Evolutionary conservation across 1,140 invertebrate genomes (phyloP).

Genomic region (Bombus consobrinus): DNA sequence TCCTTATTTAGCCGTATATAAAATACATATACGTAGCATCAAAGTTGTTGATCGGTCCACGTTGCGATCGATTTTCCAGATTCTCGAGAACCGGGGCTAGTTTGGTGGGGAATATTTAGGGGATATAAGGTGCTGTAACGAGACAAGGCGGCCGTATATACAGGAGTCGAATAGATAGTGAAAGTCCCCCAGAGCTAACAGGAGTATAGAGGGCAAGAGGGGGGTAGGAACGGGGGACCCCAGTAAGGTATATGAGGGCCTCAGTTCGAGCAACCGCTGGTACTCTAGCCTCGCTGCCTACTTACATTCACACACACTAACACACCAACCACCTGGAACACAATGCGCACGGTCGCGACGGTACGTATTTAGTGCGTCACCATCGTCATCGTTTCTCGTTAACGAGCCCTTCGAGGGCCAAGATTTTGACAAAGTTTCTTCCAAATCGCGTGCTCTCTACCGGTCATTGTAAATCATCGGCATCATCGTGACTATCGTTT

Average conservation of each 20-base stretch:
- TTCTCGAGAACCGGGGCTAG: conserved; percentile 49
- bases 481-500: background rate
- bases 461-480: conserved; percentile 1
- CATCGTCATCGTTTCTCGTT: conserved; percentile 14
- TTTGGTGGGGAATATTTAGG: conserved; percentile 70
- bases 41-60: background rate
- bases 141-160: conserved; percentile 75
- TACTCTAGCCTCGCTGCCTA: conserved; percentile 81
- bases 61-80: conserved; percentile 51
- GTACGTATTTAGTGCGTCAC: conserved; percentile 74
- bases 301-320: conserved; percentile 76
- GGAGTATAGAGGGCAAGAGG: conserved; percentile 60
- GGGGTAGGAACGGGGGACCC: conserved; percentile 70
- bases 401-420: background rate
- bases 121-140: conserved; percentile 76
- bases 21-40: background rate
- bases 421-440: background rate
- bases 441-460: background rate
- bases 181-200: conserved; percentile 77
- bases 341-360: conserved; percentile 75
- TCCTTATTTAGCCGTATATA: background rate
- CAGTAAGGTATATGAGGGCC: conserved; percentile 83
- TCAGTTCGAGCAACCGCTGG: conserved; percentile 75
- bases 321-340: conserved; percentile 62
- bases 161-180: conserved; percentile 79